A percentile compares a stretch with the other conserved stretches of the same genome.
Conservation (phyloP, 1,140 invertebrate species). For the Uloborus diversus region DNA sequence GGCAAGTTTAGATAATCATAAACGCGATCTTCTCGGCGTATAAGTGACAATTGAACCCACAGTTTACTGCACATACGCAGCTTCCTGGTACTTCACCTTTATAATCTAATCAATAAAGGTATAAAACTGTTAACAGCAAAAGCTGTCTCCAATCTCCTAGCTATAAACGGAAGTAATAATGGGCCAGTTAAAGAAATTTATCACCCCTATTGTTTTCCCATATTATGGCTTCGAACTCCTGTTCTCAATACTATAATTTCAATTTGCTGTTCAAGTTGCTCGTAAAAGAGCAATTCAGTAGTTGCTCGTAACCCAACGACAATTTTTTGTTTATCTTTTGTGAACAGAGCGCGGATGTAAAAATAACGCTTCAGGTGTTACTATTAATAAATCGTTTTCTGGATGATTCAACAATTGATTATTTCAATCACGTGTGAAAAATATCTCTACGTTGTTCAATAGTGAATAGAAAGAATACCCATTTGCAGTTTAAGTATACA, state of each 20-base stretch:
- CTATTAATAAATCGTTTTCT: conserved; percentile 34
- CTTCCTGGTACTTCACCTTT: not conserved
- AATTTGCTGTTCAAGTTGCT: conserved; percentile 50
- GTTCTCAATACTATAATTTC: conserved; percentile 48
- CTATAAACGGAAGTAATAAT: conserved; percentile 45
- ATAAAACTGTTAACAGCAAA: conserved; percentile 46
- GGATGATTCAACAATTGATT: conserved; percentile 4
- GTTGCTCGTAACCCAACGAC: conserved; percentile 9
- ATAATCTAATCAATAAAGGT: conserved; percentile 49
- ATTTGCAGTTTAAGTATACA: too few species aligned
- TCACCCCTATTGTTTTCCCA: conserved; percentile 32
- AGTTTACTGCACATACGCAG: not conserved
- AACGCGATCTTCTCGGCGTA: too few species aligned
- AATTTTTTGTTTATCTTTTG: conserved; percentile 15
- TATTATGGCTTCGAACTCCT: conserved; percentile 32
- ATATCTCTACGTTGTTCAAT: too few species aligned
- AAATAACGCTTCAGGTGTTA: not conserved
- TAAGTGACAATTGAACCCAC: too few species aligned
- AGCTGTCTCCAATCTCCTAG: conserved; percentile 33
- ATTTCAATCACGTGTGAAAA: too few species aligned
- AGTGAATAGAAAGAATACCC: too few species aligned
- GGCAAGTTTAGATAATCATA: too few species aligned
- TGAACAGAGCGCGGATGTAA: conserved; percentile 17
- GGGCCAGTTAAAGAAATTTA: conserved; percentile 50
- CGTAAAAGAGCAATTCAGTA: conserved; percentile 38